Conservation (phyloP, 2,797 vertebrate species). For the Leptoclinus maculatus region DNA sequence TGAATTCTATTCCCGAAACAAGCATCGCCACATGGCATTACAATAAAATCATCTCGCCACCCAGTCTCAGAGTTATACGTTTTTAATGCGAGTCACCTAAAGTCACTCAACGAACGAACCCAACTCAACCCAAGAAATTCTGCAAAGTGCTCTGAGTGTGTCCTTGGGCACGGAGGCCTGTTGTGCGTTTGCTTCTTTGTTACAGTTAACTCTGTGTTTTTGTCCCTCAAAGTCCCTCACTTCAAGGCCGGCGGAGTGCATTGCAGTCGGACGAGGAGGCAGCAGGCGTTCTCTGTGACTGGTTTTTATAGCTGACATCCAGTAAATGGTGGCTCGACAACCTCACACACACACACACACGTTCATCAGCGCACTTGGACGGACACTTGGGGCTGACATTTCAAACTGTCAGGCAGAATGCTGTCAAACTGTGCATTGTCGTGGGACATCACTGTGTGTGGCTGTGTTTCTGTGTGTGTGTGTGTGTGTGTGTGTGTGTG, state of each 20-base stretch:
- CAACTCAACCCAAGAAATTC: constrained; percentile 33
- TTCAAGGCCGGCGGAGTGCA: constrained; percentile 46
- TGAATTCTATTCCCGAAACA: constrained; percentile 9
- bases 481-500: constrained; percentile 25
- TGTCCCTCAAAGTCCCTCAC: constrained; percentile 36
- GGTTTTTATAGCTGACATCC: constrained; percentile 58
- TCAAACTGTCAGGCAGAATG: constrained; percentile 77
- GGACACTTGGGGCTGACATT: constrained; percentile 77
- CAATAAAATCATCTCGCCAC: constrained; percentile 6
- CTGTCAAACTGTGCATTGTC: constrained; percentile 72
- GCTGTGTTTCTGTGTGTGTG: constrained; percentile 25
- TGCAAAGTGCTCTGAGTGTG: constrained; percentile 34
- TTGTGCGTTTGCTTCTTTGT: constrained; percentile 38
- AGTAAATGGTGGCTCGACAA: constrained; percentile 50
- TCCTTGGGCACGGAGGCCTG: constrained; percentile 30
- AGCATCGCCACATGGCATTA: not conserved
- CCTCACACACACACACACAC: constrained; percentile 26
- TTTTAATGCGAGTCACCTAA: constrained; percentile 35
- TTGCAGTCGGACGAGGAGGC: constrained; percentile 39
- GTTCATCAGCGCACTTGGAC: constrained; percentile 58
- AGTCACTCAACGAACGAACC: constrained; percentile 35
- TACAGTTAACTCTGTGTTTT: constrained; percentile 29
- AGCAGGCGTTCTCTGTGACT: constrained; percentile 45
- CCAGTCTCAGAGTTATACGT: constrained; percentile 13
- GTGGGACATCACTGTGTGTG: constrained; percentile 56